Base-by-base conservation (phyloP, 2,888 invertebrate genomes). In the Polyommatus icarus region DNA sequence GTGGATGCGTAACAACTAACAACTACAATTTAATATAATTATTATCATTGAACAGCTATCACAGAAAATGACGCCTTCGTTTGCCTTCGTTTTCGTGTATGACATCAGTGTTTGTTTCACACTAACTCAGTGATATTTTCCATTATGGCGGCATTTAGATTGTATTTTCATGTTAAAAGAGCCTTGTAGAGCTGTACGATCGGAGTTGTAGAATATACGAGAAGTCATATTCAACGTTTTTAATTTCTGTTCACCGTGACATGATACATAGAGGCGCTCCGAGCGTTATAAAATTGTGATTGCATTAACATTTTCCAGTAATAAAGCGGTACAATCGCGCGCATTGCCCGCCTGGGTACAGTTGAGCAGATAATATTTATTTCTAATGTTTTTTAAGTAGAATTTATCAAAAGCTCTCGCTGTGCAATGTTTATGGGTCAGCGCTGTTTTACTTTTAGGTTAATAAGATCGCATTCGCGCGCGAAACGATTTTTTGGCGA, bases 271-370 rank as follows among this genome's bases (percentile, higher is more conserved):
- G 54, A 54, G 50, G 75, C 29, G 50, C 75, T 50, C 18, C 24
- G 24, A 50, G 50, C 29, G 29, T 75, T 75, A 75, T 75, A 76
- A 78, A 80, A 78, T 78, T 78, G 78, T 80, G 80, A 80, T 80
- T 80, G 80, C 80, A 80, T 80, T 80, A 79, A 80, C 80, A 80
- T 80, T 80, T 80, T 80, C 78, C 77, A 78, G 79, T 79, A 78
- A 80, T 79, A 80, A 80, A 79, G 59, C 29, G 46, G 24, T 73
- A 50, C 75, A 73, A 20, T 73, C 46, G 75, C 50, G 50, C 50
- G 29, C 46, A 75, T 77, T 36, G 57, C 77, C 57, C 77, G 71
- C 77, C 72, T 15, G 77, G 77, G 77, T 54, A 77, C 50, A 54
- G 54, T 77, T 77, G 71, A n/a, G 50, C 18, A 75, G 75, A 54